Base-by-base conservation (phyloP, 2,888 invertebrate genomes). In the Gymnosoma rotundatum region DNA sequence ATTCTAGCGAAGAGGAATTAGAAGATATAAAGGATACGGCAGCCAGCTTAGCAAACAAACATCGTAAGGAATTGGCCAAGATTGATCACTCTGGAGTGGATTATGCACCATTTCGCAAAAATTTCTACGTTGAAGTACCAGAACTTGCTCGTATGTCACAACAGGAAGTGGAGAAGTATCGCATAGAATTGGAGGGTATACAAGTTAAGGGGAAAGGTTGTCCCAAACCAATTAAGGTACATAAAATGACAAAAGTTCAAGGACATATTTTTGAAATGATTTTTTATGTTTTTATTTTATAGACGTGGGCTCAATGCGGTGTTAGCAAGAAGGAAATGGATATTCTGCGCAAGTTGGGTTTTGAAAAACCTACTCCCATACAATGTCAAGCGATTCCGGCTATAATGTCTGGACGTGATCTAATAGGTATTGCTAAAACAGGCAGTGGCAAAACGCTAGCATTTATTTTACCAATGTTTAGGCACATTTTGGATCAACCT, bases 371-470 rank as follows among this genome's bases (percentile, higher is more conserved):
- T 0, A 99, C 99, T 0, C 99, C 99, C 0, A 99, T 99, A 89
- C 99, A 99, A 93, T 96, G 97, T 74, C 99, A 99, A 93, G 99
- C 99, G 3, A 97, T 99, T 89, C 97, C 98, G 6, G 97, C 98
- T 36, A 97, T 99, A 83, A 99, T 99, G 99, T 97, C 97, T 67
- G 97, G 97, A 86, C 95, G 99, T 79, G 99, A 99, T 93, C 93
- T 99, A 83, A 99, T 99, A 89, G 99, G 99, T 75, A 99, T 99
- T 91, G 99, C 99, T 1, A 99, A 99, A 93, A 99, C 99, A 0
- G 99, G 99, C 60, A 98, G 98, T 90, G 99, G 99, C 45, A 99
- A 99, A 93, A 99, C 99, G 0, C 93, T 99, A 69, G 99, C 99
- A 0, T 99, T 99, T 92, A 95, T 99, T 80, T 93, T 99, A 80